Percentiles rank a stretch among this genome's conserved stretches.
phyloP scores from a whole-genome alignment of 2,888 invertebrate genomes.

The Girardia tigrina region DNA sequence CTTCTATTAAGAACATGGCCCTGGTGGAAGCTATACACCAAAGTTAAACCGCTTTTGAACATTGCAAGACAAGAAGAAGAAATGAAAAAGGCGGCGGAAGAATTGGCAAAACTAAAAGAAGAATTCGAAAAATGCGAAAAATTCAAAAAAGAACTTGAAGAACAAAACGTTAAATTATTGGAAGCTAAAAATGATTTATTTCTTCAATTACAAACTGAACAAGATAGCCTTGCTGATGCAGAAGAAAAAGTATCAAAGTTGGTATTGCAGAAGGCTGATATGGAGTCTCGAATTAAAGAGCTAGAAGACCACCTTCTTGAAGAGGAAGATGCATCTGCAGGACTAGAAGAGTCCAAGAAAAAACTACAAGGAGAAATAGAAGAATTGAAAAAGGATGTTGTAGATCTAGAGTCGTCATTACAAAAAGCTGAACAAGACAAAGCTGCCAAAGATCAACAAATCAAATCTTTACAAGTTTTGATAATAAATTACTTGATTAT shows the following conservation, averaged over 20 bases:
- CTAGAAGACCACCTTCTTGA: slow-evolving; percentile 87
- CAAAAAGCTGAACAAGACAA: slow-evolving; percentile 38
- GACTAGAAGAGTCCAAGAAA: slow-evolving; percentile 83
- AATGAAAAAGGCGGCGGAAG: slow-evolving; percentile 85
- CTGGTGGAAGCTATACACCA: slow-evolving; percentile 99
- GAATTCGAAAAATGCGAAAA: slow-evolving; percentile 85
- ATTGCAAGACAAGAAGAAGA: slow-evolving; percentile 97
- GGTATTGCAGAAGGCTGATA: slow-evolving; percentile 78
- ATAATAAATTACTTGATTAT: too few relatives aligned
- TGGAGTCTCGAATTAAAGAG: slow-evolving; percentile 83
- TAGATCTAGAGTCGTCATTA: slow-evolving; percentile 64
- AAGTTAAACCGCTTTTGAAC: slow-evolving; percentile 96
- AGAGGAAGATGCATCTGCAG: slow-evolving; percentile 90
- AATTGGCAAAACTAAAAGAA: slow-evolving; percentile 81
- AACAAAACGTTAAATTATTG: slow-evolving; percentile 73
- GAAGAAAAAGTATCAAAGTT: slow-evolving; percentile 86
- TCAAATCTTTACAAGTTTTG: slow-evolving; percentile 37
- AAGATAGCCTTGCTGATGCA: slow-evolving; percentile 73
- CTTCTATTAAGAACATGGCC: slow-evolving; percentile 96
- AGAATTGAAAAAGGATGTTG: slow-evolving; percentile 88
- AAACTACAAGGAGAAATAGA: slow-evolving; percentile 86
- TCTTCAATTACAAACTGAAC: slow-evolving; percentile 75
- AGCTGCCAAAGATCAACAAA: slow-evolving; percentile 38
- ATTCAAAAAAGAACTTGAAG: slow-evolving; percentile 87
- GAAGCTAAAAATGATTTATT: slow-evolving; percentile 84